Evolutionary conservation across 2,113 vertebrate genomes (phyloP).

Genomic region (Sprattus sprattus): DNA sequence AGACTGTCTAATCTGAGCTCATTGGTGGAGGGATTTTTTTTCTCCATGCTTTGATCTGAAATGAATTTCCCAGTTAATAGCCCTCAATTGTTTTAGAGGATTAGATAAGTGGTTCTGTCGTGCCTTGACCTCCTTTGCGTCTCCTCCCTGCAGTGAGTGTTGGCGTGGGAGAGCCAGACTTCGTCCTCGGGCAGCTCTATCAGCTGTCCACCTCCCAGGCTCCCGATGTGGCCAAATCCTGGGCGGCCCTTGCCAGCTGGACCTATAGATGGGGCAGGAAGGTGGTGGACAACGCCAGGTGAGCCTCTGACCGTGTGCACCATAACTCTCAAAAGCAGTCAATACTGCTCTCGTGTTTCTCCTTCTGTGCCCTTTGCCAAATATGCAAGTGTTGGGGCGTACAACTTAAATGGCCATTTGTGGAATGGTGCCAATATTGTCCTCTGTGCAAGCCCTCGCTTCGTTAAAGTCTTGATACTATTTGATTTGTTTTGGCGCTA

Average conservation of each 20-base stretch:
- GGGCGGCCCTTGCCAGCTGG: constrained; percentile 96
- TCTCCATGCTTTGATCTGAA: not conserved
- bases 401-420: not conserved
- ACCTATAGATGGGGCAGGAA: constrained; percentile 97
- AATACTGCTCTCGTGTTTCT: not conserved
- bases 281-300: constrained; percentile 98
- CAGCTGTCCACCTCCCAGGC: constrained; percentile 92
- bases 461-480: too few species aligned
- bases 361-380: not conserved
- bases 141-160: constrained; percentile 79
- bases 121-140: not conserved
- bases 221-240: constrained; percentile 95
- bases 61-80: not conserved
- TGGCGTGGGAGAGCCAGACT: constrained; percentile 94
- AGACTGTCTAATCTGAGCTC: not conserved
- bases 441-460: too few species aligned
- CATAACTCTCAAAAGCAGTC: not conserved
- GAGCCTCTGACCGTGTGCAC: constrained; percentile 36
- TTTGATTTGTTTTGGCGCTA: too few species aligned
- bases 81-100: not conserved
- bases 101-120: not conserved
- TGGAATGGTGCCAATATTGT: too few species aligned
- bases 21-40: not conserved
- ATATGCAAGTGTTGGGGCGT: not conserved
- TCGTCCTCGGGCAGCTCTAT: constrained; percentile 92